phyloP scores from a whole-genome alignment of 2,797 vertebrate species.

The Cynodonichthys magdalenae region DNA sequence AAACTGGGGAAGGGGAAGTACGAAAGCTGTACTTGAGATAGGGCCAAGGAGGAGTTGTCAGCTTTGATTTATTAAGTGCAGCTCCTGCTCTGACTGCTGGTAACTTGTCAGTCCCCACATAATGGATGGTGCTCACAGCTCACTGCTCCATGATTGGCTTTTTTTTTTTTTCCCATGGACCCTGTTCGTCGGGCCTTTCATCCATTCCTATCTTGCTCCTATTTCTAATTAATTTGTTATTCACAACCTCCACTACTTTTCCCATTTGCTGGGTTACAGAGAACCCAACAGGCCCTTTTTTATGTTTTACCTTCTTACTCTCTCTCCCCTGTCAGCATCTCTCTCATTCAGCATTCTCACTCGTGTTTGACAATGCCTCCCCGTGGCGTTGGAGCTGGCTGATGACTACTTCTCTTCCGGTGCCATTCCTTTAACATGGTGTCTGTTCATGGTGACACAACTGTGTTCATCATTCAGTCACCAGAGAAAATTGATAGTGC shows the following conservation, averaged over 20 bases:
- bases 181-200: constrained; percentile 66
- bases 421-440: constrained; percentile 62
- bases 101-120: constrained; percentile 89
- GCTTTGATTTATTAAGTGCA: constrained; percentile 97
- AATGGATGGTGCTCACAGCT: constrained; percentile 89
- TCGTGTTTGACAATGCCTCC: constrained; percentile 67
- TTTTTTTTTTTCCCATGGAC: constrained; percentile 64
- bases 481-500: constrained; percentile 48
- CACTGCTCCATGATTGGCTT: constrained; percentile 83
- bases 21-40: constrained; percentile 87
- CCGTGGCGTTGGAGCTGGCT: constrained; percentile 68
- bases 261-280: constrained; percentile 59
- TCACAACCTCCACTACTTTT: constrained; percentile 71
- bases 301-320: constrained; percentile 27
- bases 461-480: constrained; percentile 60
- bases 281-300: constrained; percentile 49
- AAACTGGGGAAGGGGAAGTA: constrained; percentile 74
- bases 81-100: constrained; percentile 84
- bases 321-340: constrained; percentile 28
- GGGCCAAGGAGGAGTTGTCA: constrained; percentile 90
- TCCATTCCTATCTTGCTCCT: constrained; percentile 73
- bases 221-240: constrained; percentile 87
- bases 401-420: constrained; percentile 65
- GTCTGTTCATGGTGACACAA: constrained; percentile 48
- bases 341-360: constrained; percentile 61